Evolutionary conservation across 1,140 invertebrate genomes (phyloP), one percentile per base, ranked within the genome.

Genomic region (Caenorhabditis latens): DNA sequence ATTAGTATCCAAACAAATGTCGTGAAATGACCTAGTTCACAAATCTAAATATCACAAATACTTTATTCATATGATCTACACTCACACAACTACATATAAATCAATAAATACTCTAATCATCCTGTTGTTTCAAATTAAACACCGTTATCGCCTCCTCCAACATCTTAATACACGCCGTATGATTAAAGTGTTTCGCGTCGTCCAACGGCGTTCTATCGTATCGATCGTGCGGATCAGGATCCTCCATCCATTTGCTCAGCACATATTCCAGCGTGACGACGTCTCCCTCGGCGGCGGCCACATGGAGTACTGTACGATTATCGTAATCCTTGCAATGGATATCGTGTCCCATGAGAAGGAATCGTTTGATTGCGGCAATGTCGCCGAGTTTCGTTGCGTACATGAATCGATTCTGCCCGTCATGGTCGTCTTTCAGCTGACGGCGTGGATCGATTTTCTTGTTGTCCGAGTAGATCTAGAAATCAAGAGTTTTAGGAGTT

Each of bases 341-440:
- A 75, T 92, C 90, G 43, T 84, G 48, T 46, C 86, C 86, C 40
- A 88, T 65, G 40, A 91, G 67, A 43, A 90, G 53, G 84, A 82
- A 86, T 96, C 96, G 95, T 93, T 96, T 95, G 91, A 99, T 94
- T 14, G 96, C 96, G 1, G 96, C 96, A 0, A 98, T 94, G 94
- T 99, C 97, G 1, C 97, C 97, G 91, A 96, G 96, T 11, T 88
- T 96, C 6, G 97, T 96, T 40, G 96, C 96, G 93, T 82, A 88
- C 83, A 98, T 98, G 7, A 98, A 94, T 9, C 98, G 93, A 93
- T 96, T 97, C 8, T 98, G 96, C 89, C 98, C 96, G 87, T 96
- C 96, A 14, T 96, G 96, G 96, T 96, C 93, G 96, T 96, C 85
- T 96, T 95, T 89, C 97, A 79, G 40, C 50, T 79, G 71, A 3